phyloP scores from a whole-genome alignment of 1,140 invertebrate species.

The Vollenhovia emeryi region DNA sequence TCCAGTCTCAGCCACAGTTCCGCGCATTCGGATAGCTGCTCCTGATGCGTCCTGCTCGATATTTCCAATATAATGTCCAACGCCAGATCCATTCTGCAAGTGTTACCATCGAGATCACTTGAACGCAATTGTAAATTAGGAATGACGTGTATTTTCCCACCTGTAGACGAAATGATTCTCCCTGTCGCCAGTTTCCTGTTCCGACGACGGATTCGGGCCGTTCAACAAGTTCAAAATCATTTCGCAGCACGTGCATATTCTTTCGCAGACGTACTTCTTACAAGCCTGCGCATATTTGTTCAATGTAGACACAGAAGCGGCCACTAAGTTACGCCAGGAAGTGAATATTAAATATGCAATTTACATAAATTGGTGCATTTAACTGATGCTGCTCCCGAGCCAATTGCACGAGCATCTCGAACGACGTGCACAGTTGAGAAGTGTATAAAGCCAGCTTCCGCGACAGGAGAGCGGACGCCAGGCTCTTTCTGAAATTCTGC shows the following conservation, averaged over 20 bases:
- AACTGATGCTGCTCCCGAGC: constrained; percentile 80
- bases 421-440: constrained; percentile 79
- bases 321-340: constrained; percentile 2
- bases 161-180: constrained; percentile 83
- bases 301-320: constrained; percentile 10
- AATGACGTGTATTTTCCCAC: constrained; percentile 61
- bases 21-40: constrained; percentile 74
- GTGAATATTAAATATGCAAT: constrained; percentile 41
- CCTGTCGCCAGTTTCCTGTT: constrained; percentile 78
- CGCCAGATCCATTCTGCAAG: constrained; percentile 81
- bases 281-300: constrained; percentile 38
- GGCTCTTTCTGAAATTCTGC: constrained; percentile 78
- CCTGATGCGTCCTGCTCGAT: constrained; percentile 62
- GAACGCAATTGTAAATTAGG: background rate
- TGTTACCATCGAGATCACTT: background rate
- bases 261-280: constrained; percentile 82
- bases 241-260: constrained; percentile 80
- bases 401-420: constrained; percentile 78
- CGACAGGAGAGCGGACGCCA: constrained; percentile 73
- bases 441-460: constrained; percentile 80
- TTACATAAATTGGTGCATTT: constrained; percentile 80
- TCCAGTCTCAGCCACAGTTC: constrained; percentile 81
- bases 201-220: constrained; percentile 70
- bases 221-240: constrained; percentile 80
- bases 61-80: constrained; percentile 80